Base-by-base conservation (phyloP, 2,113 vertebrate genomes). In the Carollia perspicillata region DNA sequence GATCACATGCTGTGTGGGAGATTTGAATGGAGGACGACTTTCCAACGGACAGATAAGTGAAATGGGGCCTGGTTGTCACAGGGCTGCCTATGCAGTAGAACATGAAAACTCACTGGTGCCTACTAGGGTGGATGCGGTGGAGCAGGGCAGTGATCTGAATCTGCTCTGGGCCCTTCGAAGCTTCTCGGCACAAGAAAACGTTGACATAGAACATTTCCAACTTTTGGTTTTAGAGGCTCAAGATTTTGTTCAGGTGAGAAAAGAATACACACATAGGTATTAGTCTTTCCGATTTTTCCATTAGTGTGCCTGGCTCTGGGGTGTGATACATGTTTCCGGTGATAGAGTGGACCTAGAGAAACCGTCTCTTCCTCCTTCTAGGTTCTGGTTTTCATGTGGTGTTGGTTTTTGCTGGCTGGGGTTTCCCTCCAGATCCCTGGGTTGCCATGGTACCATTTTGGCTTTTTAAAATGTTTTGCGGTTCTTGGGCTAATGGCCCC, bases 391-490 rank as follows among this genome's bases (percentile, higher is more conserved):
- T 88, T 94, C 80, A 84, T 75, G 93, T 83, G 90, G 69, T 49
- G 42, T 80, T 85, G 94, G 37, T 78, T 92, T 89, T 68, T 92
- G 60, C 88, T 65, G 88, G 89, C 63, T 16, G 23, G 53, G 40
- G 77, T 83, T 95, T 49, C 60, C 87, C 58, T 68, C 63, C 44
- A 66, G 72, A 66, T 94, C 77, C 91, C 40, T 6, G 51, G 68
- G 96, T 95, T 95, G 90, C 89, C 88, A 93, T 95, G 88, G 94
- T 85, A 81, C 96, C 88, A 79, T 47, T 71, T 83, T 87, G 75
- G 92, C 66, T 60, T 96, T 90, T 89, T 74, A 2, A 22, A 28
- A 23, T 30, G 37, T 66, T 84, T 42, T 84, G 95, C 35, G 94
- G 80, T 88, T 92, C 40, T 81, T 2, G 42, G 90, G 75, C 77